Percentiles rank a stretch among this genome's conserved stretches.
Conservation (phyloP, 2,888 invertebrate genomes). For the Acleris laterana region DNA sequence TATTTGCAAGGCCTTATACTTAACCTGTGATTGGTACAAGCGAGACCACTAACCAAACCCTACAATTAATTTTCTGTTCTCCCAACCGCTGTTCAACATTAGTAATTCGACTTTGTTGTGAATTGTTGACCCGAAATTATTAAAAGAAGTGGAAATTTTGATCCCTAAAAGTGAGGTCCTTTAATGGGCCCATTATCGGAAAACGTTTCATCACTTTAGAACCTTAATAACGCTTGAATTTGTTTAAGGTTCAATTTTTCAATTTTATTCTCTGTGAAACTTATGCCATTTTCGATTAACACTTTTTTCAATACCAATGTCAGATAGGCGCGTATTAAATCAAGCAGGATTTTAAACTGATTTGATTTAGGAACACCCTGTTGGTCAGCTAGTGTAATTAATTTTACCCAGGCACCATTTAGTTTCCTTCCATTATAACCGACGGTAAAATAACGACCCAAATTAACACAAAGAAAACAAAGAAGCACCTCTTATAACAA, state of each 20-base stretch:
- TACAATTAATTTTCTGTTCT: constrained; percentile 34
- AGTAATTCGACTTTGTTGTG: constrained; percentile 31
- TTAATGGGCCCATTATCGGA: constrained; percentile 57
- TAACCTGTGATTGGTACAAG: constrained; percentile 30
- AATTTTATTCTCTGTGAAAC: too few species aligned
- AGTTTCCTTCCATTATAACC: constrained; percentile 23
- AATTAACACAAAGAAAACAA: constrained; percentile 34
- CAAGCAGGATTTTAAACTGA: too few species aligned
- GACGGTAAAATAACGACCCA: constrained; percentile 25
- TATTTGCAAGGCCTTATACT: constrained; percentile 34
- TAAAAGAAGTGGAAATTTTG: constrained; percentile 39
- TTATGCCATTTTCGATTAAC: too few species aligned
- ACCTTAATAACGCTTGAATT: constrained; percentile 51
- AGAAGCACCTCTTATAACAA: constrained; percentile 30
- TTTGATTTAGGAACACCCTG: too few species aligned
- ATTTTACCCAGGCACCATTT: neutral
- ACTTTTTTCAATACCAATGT: too few species aligned
- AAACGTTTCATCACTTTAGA: constrained; percentile 56
- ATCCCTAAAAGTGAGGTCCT: constrained; percentile 41
- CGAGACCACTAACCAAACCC: constrained; percentile 14
- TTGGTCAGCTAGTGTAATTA: neutral
- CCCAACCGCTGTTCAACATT: constrained; percentile 19
- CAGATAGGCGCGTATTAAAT: too few species aligned
- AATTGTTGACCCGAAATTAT: constrained; percentile 32
- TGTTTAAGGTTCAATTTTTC: constrained; percentile 44